Evolutionary conservation across 2,888 invertebrate genomes (phyloP), one percentile per base, ranked within the genome.

Genomic region (Microctonus brassicae): DNA sequence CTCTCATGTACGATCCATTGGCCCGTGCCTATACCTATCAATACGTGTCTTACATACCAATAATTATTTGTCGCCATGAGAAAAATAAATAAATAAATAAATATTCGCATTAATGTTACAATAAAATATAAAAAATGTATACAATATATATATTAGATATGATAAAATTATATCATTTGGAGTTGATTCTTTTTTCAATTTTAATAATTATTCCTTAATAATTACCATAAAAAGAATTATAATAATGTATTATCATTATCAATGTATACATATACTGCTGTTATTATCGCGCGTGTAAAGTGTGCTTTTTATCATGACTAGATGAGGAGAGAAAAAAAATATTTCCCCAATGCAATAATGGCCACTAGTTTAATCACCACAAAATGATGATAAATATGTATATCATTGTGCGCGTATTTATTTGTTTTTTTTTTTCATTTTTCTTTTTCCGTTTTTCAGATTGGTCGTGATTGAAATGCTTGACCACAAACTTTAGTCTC

Each of bases 11-110:
- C 55, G 55, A 26, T 55, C 22, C 55, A 26, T 20, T 58, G 58
- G 58, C 58, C 58, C 58, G 58, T 58, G 58, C 58, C 58, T 58
- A 29, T 33, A 33, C 34, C n/a, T 6, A 26, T 34, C 9, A n/a
- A n/a, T 26, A 17, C 33, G 58, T 34, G 26, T 29, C 33, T 29
- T 20, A 58, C 17, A 47, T 47, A 47, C 6, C 17, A 47, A 47
- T 47, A 2, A 17, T n/a, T 2, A 9, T 17, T 47, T 47, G 47
- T 20, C 47, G 47, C 47, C 47, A 47, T 47, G 2, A 36, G 10
- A 36, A 39, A 39, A 13, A 39, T 4, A 39, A 13, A n/a, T n/a
- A 39, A n/a, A 39, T n/a, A 33, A 33, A 33, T 5, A 3, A 33
- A 33, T 33, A 5, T 39, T 39, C n/a, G 13, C 39, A 39, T 39